Conservation (phyloP, 2,888 invertebrate species). For the Drosophila cognata region DNA sequence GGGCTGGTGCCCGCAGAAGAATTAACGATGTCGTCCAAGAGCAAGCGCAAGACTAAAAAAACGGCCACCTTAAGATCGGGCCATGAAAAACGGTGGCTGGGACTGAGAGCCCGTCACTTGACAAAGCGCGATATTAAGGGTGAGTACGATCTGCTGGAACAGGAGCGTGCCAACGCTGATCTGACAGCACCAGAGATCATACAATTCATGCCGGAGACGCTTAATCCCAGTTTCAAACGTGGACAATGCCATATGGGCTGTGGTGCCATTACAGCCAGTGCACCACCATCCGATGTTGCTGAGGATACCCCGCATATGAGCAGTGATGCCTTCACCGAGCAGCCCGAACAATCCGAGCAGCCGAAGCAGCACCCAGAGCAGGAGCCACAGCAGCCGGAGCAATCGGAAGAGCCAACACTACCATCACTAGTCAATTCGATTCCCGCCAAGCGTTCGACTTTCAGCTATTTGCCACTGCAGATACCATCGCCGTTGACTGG, state of each 20-base stretch:
- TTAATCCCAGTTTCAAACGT: conserved; percentile 77
- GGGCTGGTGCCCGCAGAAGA: conserved; percentile 24
- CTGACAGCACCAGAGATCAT: conserved; percentile 83
- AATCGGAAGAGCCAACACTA: conserved; percentile 3
- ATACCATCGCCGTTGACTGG: conserved; percentile 49
- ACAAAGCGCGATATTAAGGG: conserved; percentile 83
- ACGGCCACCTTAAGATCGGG: conserved; percentile 8
- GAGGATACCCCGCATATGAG: conserved; percentile 4
- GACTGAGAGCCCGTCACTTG: conserved; percentile 47
- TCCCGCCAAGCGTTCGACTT: conserved; percentile 50
- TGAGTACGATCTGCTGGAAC: conserved; percentile 82
- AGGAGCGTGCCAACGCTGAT: conserved; percentile 75
- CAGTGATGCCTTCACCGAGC: conserved; percentile 19
- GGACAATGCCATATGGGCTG: conserved; percentile 80
- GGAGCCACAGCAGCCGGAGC: neutral
- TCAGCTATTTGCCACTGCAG: conserved; percentile 50
- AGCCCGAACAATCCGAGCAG: conserved; percentile 1
- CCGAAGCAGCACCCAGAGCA: conserved; percentile 4
- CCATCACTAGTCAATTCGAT: conserved; percentile 39
- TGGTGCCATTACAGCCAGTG: conserved; percentile 35
- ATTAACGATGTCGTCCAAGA: conserved; percentile 1
- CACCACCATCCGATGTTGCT: conserved; percentile 5
- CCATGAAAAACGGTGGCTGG: conserved; percentile 36
- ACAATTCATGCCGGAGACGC: conserved; percentile 84
- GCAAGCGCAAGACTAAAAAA: conserved; percentile 69